Conservation (phyloP, 1,140 invertebrate species). For the Drosophila lini region DNA sequence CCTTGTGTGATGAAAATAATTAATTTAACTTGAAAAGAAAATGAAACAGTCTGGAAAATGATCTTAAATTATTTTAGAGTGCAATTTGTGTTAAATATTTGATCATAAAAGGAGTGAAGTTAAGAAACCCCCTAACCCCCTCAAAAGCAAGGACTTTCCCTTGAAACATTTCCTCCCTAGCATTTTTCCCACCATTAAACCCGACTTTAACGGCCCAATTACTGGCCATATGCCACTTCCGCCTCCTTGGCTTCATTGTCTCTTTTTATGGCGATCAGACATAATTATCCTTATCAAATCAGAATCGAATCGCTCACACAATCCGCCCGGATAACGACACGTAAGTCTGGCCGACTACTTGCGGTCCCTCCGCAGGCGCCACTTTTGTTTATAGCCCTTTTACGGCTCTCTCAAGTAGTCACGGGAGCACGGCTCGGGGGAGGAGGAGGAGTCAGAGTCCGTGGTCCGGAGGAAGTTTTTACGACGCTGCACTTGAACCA, state of each 20-base stretch:
- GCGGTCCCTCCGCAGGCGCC: slow-evolving; percentile 39
- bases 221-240: slow-evolving; percentile 37
- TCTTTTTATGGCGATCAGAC: slow-evolving; percentile 49
- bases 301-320: slow-evolving; percentile 49
- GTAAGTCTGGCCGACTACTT: slow-evolving; percentile 36
- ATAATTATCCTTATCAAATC: slow-evolving; percentile 70
- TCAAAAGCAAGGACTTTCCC: too few species aligned
- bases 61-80: slow-evolving; percentile 8
- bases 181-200: not conserved
- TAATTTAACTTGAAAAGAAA: not conserved
- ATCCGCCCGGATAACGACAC: slow-evolving; percentile 45
- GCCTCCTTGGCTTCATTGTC: slow-evolving; percentile 22
- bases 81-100: not conserved
- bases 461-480: slow-evolving; percentile 49
- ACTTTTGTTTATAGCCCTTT: slow-evolving; percentile 79
- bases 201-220: slow-evolving; percentile 22
- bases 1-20: not conserved
- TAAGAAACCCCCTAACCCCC: too few species aligned
- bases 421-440: slow-evolving; percentile 15
- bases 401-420: slow-evolving; percentile 71
- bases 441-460: not conserved
- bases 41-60: not conserved
- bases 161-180: not conserved
- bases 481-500: slow-evolving; percentile 74
- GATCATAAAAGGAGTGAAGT: not conserved